Evolutionary conservation across 2,113 vertebrate genomes (phyloP), one percentile per base, ranked within the genome.

Genomic region (Paramormyrops kingsleyae): DNA sequence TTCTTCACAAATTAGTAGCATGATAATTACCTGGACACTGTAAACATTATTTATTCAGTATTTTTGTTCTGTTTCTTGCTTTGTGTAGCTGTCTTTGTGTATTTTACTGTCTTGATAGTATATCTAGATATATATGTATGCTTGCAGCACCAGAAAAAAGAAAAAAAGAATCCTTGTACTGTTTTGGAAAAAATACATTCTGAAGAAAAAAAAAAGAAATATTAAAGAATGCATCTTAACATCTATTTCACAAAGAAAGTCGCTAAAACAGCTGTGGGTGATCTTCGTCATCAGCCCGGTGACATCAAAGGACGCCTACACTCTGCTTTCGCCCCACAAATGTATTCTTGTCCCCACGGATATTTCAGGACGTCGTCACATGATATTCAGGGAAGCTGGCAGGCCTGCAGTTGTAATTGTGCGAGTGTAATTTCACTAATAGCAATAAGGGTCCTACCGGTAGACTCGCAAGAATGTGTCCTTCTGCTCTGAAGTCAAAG

Each of bases 351-450:
- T 96, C 95, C 93, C 90, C 88, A 91, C 89, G 94, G 89, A 95
- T 95, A 94, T 93, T 92, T 90, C 85, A 90, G 87, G 90, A 91
- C 83, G 88, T 87, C 83, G 39, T 56, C n/a, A 47, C 90, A 89
- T 94, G 94, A 95, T 93, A 90, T 93, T 93, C 90, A 95, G 93
- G 93, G 90, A 94, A 95, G 94, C 92, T 96, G 95, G 94, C 94
- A 95, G 94, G 31, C 77, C 62, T 88, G 90, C 91, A 56, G 92
- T 87, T 88, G 89, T 46, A 66, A 93, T 87, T 88, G 89, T 46
- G 88, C 13, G 44, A 59, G 88, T 83, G 92, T 89, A 92, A 93
- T 93, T 93, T 92, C 92, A 92, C 92, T 95, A 96, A 95, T 95
- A 95, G 92, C 85, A 92, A 92, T 90, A 88, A 92, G 91, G 93